Conservation (phyloP, 2,113 vertebrate species). For the Toxotes chatareus region DNA sequence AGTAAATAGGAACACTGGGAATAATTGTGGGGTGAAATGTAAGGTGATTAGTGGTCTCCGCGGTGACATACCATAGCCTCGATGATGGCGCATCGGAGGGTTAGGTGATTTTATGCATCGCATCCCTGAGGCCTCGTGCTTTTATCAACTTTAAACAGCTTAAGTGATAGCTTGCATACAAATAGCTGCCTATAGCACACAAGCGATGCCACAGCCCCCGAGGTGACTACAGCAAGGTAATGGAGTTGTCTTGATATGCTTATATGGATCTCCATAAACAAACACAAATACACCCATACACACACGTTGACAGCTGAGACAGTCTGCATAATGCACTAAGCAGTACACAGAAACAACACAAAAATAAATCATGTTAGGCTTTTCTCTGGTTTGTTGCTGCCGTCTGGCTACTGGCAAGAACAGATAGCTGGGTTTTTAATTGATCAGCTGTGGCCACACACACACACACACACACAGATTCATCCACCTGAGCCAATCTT, state of each 20-base stretch:
- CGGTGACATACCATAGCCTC: conserved; percentile 29
- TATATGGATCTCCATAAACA: conserved; percentile 21
- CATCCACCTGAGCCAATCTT: conserved; percentile 42
- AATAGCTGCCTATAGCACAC: conserved; percentile 28
- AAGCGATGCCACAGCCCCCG: conserved; percentile 25
- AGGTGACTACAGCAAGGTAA: conserved; percentile 49
- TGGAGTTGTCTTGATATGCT: conserved; percentile 47
- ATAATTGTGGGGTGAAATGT: conserved; percentile 29
- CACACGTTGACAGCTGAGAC: conserved; percentile 27
- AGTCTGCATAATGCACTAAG: conserved; percentile 20
- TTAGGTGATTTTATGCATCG: conserved; percentile 55
- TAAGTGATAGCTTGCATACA: conserved; percentile 64
- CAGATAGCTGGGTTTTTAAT: conserved; percentile 62
- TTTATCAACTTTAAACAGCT: conserved; percentile 71
- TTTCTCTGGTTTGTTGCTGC: conserved; percentile 41
- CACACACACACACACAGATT: conserved; percentile 6
- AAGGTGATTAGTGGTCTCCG: conserved; percentile 51
- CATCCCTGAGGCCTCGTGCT: conserved; percentile 36
- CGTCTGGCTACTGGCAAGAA: conserved; percentile 43
- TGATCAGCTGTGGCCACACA: conserved; percentile 48
- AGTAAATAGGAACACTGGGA: conserved; percentile 10
- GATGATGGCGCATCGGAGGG: conserved; percentile 38
- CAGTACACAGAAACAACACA: not conserved
- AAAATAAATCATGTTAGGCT: conserved; percentile 52
- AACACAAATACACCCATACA: not conserved